Base-by-base conservation (phyloP, 2,888 invertebrate species). In the Eurytoma californica region DNA sequence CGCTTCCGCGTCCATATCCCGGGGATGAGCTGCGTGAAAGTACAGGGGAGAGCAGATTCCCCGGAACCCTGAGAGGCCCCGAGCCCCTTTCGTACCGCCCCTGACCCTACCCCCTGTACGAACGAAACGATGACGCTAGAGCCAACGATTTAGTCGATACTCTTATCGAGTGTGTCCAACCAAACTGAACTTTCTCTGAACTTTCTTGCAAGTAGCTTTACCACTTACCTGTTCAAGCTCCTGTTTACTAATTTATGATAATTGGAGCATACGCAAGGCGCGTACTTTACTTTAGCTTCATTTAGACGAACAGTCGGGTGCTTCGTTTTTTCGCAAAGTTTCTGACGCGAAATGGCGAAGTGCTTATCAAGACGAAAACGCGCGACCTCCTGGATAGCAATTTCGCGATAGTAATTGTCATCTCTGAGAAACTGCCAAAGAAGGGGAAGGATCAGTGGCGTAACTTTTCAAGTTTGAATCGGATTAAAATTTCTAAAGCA, bases 321-420 rank as follows among this genome's bases (percentile, higher is more conserved):
- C 69, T 74, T 39, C 9, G 24, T 9, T 0, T 39, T 39, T 39
- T 39, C 39, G 39, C 9, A 39, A 39, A 39, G 7, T 9, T 60
- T 61, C 47, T 9, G 5, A 0, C 3, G 12, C 13, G 66, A 66
- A 61, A 51, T 18, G 20, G 53, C 30, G 51, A 72, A 66, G 66
- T 49, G 18, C 60, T 24, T 28, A 70, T 49, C 39, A 61, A 5
- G 51, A 49, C 4, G 7, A 30, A 2, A 39, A 24, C n/a, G 55
- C n/a, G 55, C 3, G 24, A 67, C 58, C 74, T 74, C 70, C 77
- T 77, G 77, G 77, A 72, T 70, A 58, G 24, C 24, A 24, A 24
- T 24, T 24, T 2, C 24, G 24, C 24, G 24, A 24, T 24, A 24
- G 24, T 24, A 24, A 24, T 24, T 24, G 2, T 24, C 24, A 24